phyloP scores from a whole-genome alignment of 2,113 vertebrate genomes.

The Nothobranchius furzeri region DNA sequence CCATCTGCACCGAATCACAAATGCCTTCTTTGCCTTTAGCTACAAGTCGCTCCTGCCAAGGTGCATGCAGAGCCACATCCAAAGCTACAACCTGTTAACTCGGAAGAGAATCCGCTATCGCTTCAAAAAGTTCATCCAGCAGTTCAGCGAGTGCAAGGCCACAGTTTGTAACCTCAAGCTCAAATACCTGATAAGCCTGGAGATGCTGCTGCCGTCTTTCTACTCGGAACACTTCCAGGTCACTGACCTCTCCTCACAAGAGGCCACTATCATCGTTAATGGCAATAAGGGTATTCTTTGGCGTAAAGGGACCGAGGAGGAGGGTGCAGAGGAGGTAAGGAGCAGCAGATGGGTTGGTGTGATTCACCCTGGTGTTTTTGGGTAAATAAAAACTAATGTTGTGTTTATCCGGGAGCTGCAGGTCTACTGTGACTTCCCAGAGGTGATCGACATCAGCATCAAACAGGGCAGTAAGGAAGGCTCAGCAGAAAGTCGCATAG shows the following conservation, averaged over 20 bases:
- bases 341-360: not conserved
- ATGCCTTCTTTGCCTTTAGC: conserved; percentile 67
- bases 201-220: conserved; percentile 89
- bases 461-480: conserved; percentile 92
- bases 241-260: conserved; percentile 81
- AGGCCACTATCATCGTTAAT: conserved; percentile 87
- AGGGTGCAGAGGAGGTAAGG: conserved; percentile 72
- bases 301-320: conserved; percentile 81
- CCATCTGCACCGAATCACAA: not conserved
- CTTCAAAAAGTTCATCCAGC: conserved; percentile 93
- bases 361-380: not conserved
- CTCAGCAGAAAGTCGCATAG: conserved; percentile 90
- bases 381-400: not conserved
- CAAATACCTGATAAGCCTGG: conserved; percentile 96
- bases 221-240: conserved; percentile 92
- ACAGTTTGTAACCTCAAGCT: conserved; percentile 91
- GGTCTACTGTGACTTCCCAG: conserved; percentile 94
- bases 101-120: conserved; percentile 94
- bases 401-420: conserved; percentile 83
- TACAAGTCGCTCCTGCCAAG: conserved; percentile 95
- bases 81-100: conserved; percentile 93
- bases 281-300: conserved; percentile 93
- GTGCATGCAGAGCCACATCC: conserved; percentile 87
- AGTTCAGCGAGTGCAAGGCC: conserved; percentile 91
- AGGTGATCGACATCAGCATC: conserved; percentile 95